Percentiles rank a stretch among this genome's conserved stretches.
Conservation (phyloP, 2,797 vertebrate species). For the Periparus ater region DNA sequence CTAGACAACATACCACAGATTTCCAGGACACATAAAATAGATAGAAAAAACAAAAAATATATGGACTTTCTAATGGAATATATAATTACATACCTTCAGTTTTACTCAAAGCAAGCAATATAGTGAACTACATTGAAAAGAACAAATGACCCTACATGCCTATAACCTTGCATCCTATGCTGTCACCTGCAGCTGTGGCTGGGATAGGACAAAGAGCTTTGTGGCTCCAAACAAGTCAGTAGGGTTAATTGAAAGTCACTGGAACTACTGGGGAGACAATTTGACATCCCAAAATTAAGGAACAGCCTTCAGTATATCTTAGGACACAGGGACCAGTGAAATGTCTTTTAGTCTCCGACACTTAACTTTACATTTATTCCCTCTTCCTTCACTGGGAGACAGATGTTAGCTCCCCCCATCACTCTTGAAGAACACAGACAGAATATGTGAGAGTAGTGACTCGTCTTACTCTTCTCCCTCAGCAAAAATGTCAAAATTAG, state of each 20-base stretch:
- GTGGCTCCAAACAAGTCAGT: not conserved
- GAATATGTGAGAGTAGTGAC: fast-evolving
- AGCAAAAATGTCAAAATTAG: not conserved
- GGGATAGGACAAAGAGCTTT: not conserved
- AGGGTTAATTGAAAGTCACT: not conserved
- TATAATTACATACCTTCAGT: not conserved
- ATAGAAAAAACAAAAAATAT: not conserved
- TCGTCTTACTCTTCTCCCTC: not conserved
- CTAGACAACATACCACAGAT: not conserved
- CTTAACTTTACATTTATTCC: not conserved
- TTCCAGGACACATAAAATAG: not conserved
- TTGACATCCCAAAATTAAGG: not conserved
- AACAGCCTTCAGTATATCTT: not conserved
- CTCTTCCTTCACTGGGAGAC: not conserved
- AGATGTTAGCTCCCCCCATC: not conserved
- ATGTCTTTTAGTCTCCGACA: not conserved
- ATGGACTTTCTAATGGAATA: not conserved
- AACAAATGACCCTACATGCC: not conserved
- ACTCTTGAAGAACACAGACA: not conserved
- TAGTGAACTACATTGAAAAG: not conserved
- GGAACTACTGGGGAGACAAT: not conserved
- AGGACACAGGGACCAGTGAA: not conserved
- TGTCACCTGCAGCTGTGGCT: not conserved
- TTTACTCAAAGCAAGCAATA: not conserved
- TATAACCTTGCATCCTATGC: not conserved